These are phyloP conservation scores for Diaprepes abbreviatus DNA, from an alignment of 2,888 invertebrate genomes.

Conservation along the genomic window DNA sequence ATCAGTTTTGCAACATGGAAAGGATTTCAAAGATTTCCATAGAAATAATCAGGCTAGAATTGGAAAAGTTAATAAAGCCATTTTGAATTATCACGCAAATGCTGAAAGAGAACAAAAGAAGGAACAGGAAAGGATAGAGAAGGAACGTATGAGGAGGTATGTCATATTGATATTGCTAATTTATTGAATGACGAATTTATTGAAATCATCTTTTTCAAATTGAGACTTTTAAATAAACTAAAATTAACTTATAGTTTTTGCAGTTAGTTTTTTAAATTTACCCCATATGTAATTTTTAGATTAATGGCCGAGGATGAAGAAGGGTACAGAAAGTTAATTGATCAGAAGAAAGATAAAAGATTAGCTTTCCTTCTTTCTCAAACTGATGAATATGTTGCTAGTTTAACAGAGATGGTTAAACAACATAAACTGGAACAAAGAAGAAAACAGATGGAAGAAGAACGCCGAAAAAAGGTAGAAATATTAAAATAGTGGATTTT, in stretches of 20 bases:
- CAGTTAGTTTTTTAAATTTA: too few relatives aligned
- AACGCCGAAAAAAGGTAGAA: slow-evolving; percentile 94
- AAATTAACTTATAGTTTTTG: too few relatives aligned
- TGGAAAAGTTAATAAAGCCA: slow-evolving; percentile 93
- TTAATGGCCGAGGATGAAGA: slow-evolving; percentile 99
- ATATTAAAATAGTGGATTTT: too few relatives aligned
- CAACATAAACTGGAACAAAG: slow-evolving; percentile 95
- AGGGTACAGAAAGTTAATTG: slow-evolving; percentile 98
- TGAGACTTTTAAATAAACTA: too few relatives aligned
- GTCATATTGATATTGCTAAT: not conserved
- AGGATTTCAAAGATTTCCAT: slow-evolving; percentile 98
- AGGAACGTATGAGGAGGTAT: slow-evolving; percentile 94
- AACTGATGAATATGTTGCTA: slow-evolving; percentile 98
- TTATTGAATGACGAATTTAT: too few relatives aligned
- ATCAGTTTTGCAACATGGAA: slow-evolving; percentile 95
- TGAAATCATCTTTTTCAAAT: too few relatives aligned
- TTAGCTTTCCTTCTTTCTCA: slow-evolving; percentile 97
- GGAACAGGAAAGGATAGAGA: slow-evolving; percentile 98
- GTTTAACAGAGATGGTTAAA: slow-evolving; percentile 97
- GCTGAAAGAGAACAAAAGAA: slow-evolving; percentile 99
- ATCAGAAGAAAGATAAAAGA: slow-evolving; percentile 99
- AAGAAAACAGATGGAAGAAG: slow-evolving; percentile 83
- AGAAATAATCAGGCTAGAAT: slow-evolving; percentile 89
- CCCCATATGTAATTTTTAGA: slow-evolving; percentile 66
- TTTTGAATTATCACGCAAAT: slow-evolving; percentile 97